phyloP scores from a whole-genome alignment of 2,113 vertebrate species.

The Proteles cristata region DNA sequence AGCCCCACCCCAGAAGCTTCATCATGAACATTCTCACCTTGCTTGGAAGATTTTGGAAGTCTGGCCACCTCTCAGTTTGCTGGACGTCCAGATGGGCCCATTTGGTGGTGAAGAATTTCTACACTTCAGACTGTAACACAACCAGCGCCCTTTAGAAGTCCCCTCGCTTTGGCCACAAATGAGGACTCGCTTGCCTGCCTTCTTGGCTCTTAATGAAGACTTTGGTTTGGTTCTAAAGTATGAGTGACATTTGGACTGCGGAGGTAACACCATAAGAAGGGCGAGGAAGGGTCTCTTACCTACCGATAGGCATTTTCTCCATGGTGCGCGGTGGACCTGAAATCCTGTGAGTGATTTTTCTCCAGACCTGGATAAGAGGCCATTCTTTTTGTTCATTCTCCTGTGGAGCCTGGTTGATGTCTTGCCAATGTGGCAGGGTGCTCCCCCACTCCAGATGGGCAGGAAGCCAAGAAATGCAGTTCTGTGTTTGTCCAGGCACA shows the following conservation, averaged over 20 bases:
- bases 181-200: background rate
- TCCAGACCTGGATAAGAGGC: conserved; percentile 48
- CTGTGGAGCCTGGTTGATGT: conserved; percentile 58
- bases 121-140: background rate
- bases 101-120: background rate
- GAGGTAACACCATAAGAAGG: background rate
- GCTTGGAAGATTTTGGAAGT: background rate
- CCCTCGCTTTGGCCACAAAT: background rate
- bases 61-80: background rate
- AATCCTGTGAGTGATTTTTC: conserved; percentile 41
- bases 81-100: background rate
- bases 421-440: conserved; percentile 70
- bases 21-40: background rate
- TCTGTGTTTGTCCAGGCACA: conserved; percentile 71
- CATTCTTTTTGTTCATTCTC: conserved; percentile 71
- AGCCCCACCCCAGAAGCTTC: background rate
- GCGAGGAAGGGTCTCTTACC: background rate
- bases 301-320: background rate
- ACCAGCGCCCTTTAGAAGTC: background rate
- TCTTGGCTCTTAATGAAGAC: background rate
- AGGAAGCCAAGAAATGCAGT: conserved; percentile 59
- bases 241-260: conserved; percentile 16
- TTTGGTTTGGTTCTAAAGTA: background rate
- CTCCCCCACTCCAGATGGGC: conserved; percentile 59
- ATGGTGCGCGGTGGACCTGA: background rate